Base-by-base conservation (phyloP, 2,113 vertebrate species). In the Pluvianellus socialis region DNA sequence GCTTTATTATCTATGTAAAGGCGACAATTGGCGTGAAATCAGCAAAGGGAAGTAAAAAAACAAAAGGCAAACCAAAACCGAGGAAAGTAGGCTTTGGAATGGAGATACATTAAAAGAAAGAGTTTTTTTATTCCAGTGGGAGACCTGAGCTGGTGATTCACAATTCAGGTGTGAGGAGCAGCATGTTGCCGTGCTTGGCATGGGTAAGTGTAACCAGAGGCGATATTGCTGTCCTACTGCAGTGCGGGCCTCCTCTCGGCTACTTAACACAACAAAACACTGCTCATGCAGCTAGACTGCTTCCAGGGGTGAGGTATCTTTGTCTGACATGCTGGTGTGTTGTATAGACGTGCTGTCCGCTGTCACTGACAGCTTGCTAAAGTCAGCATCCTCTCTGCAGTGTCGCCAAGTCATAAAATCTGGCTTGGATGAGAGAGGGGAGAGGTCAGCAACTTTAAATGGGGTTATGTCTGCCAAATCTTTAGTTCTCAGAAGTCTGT, bases 101-200 rank as follows among this genome's bases (percentile, higher is more conserved):
- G n/a, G 44, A 49, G 27, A 80, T 33, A 56, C 32, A 8, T 58
- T 91, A 81, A 81, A 91, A 79, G 33, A 76, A 93, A 62, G 11
- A 56, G 21, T 49, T 85, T 4, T 17, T 92, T 86, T 61, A 9
- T 56, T 52, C 22, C 17, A 26, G 21, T 14, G 52, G 40, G 18
- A 77, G 18, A 71, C 18, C 28, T 67, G 28, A 74, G 67, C 19
- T 79, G 44, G 26, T 55, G 38, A 47, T 50, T 88, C 28, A 50
- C 12, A 24, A 19, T 32, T 32, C 0, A 12, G 5, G 13, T 42
- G 13, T 53, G 53, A 86, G 8, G 26, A 55, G 2, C 5, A 73
- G 50, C 26, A 42, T 21, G 32, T 32, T 21, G 28, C 9, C 0
- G 0, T 49, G 12, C 17, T 79, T 2, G 2, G 45, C 59, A 22